Conservation (phyloP, 2,888 invertebrate genomes). For the Brachynemurus nebulosus region DNA sequence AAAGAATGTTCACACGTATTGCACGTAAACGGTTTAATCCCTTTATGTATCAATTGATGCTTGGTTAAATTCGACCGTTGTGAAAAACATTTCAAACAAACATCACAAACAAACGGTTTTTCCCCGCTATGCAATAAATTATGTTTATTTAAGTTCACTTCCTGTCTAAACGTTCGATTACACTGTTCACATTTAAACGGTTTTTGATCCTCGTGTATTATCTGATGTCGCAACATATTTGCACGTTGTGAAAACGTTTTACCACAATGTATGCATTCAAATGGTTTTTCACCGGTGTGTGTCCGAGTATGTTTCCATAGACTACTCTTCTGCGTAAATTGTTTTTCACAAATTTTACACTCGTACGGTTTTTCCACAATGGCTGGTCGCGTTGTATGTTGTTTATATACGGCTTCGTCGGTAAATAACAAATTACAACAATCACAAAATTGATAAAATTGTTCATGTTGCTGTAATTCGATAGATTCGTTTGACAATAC, state of each 20-base stretch:
- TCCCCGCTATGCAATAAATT: slow-evolving; percentile 9
- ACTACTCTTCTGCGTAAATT: no score
- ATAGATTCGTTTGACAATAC: no score
- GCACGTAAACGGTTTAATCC: slow-evolving; percentile 10
- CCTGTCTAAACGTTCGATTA: slow-evolving; percentile 2
- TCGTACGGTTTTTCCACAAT: neutral
- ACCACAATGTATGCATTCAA: slow-evolving; percentile 3
- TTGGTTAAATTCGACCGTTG: slow-evolving; percentile 5
- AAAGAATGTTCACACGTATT: slow-evolving; percentile 9
- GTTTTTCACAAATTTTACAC: neutral
- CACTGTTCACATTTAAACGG: slow-evolving; percentile 11
- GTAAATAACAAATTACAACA: neutral
- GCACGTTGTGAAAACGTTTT: slow-evolving; percentile 7
- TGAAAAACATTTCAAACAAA: slow-evolving; percentile 6
- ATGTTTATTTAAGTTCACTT: slow-evolving; percentile 4
- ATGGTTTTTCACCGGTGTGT: no score
- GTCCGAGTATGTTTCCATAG: no score
- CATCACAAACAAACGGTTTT: slow-evolving; percentile 8
- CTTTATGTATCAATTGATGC: slow-evolving; percentile 6
- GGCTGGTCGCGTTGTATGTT: no score
- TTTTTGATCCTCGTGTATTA: slow-evolving; percentile 3
- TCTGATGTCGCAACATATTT: slow-evolving; percentile 3
- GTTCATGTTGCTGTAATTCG: neutral
- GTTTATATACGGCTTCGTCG: neutral
- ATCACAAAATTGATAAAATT: neutral